Percentiles rank a stretch among this genome's conserved stretches.
These are phyloP conservation scores for Nephrotoma guestfalica DNA, from an alignment of 2,888 invertebrate species.

Conservation along the genomic window DNA sequence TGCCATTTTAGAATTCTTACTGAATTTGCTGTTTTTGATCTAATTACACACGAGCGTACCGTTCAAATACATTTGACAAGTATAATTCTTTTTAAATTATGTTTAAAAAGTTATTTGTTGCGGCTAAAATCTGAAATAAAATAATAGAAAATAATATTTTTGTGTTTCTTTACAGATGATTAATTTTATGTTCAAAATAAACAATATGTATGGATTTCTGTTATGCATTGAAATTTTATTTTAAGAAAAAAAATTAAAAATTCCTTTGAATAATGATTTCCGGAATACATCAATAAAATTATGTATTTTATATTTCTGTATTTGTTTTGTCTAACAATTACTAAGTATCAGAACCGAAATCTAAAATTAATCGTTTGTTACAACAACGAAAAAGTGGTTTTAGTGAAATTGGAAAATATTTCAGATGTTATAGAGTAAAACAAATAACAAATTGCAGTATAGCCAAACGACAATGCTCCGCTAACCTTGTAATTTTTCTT, in stretches of 20 bases:
- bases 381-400: too few relatives aligned
- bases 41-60: neutral
- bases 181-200: neutral
- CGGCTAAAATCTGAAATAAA: neutral
- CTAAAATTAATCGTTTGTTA: too few relatives aligned
- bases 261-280: neutral
- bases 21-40: neutral
- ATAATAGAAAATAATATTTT: neutral
- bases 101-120: neutral
- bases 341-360: too few relatives aligned
- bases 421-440: too few relatives aligned
- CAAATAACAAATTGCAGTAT: too few relatives aligned
- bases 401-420: too few relatives aligned
- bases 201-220: neutral
- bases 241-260: neutral
- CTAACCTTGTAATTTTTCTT: too few relatives aligned
- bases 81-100: neutral
- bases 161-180: neutral
- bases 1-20: neutral
- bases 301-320: neutral
- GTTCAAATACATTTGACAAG: neutral
- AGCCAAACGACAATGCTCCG: too few relatives aligned
- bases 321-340: neutral
- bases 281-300: neutral
- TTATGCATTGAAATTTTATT: neutral